phyloP scores from a whole-genome alignment of 2,797 vertebrate genomes.

The Bryconaethiops microstoma region DNA sequence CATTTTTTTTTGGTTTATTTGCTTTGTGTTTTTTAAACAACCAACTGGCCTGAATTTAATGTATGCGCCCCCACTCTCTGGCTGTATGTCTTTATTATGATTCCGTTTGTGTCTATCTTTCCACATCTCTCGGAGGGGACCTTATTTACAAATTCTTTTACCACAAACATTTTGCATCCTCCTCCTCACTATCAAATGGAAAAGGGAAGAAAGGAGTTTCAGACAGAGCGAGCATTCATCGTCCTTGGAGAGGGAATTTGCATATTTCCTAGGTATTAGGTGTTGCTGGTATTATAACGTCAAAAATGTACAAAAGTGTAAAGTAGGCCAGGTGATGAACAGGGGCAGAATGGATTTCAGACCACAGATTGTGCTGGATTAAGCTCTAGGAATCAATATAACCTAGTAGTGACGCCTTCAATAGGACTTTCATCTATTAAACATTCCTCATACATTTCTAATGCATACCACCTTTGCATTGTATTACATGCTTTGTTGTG shows the following conservation, averaged over 20 bases:
- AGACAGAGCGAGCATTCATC: constrained; percentile 29
- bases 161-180: constrained; percentile 30
- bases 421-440: constrained; percentile 45
- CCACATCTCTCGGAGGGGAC: not conserved
- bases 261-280: constrained; percentile 37
- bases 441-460: constrained; percentile 41
- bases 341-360: constrained; percentile 39
- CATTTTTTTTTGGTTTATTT: not conserved
- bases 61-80: not conserved
- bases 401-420: constrained; percentile 40
- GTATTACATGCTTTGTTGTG: constrained; percentile 38
- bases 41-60: constrained; percentile 1
- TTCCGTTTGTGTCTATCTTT: constrained; percentile 11
- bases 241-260: constrained; percentile 24
- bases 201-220: constrained; percentile 15
- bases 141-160: constrained; percentile 39
- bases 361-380: constrained; percentile 38
- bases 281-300: constrained; percentile 29
- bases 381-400: constrained; percentile 47
- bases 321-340: constrained; percentile 32
- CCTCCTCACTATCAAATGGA: constrained; percentile 35
- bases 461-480: constrained; percentile 46
- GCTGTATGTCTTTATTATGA: constrained; percentile 34
- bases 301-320: constrained; percentile 41
- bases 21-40: not conserved